Evolutionary conservation across 2,113 vertebrate species (phyloP).

Genomic region (Hypocryptadius cinnamomeus): DNA sequence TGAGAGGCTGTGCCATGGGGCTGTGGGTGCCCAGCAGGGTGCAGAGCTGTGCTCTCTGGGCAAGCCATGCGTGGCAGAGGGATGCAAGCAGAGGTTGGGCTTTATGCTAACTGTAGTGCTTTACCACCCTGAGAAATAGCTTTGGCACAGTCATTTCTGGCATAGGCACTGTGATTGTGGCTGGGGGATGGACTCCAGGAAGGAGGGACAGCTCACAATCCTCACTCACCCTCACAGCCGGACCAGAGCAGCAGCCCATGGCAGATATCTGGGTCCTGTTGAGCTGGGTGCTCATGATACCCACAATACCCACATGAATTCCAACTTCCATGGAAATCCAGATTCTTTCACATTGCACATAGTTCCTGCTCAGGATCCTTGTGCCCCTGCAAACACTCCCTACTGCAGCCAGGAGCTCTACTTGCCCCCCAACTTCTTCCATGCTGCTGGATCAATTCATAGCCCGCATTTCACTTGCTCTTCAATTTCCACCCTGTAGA

Average conservation of each 20-base stretch:
- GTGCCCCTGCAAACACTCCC: not conserved
- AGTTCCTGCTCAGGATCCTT: not conserved
- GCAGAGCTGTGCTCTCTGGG: not conserved
- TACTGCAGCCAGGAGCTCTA: not conserved
- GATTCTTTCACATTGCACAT: not conserved
- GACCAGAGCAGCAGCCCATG: not conserved
- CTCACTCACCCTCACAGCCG: not conserved
- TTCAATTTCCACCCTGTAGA: not conserved
- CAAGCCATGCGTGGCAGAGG: accelerated
- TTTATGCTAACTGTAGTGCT: not conserved
- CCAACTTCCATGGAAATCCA: not conserved
- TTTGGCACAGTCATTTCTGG: not conserved
- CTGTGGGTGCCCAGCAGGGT: not conserved
- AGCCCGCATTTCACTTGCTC: not conserved
- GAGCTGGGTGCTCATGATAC: not conserved
- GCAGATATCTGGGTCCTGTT: not conserved
- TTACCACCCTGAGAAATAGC: not conserved
- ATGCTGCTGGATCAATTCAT: not conserved
- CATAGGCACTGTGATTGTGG: not conserved
- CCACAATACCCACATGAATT: not conserved
- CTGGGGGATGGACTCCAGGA: not conserved
- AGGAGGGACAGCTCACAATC: not conserved
- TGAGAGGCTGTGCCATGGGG: not conserved
- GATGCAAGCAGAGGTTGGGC: not conserved
- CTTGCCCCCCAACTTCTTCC: not conserved